Percentiles rank a stretch among this genome's conserved stretches.
Evolutionary conservation across 2,797 vertebrate genomes (phyloP).

Genomic region (Antennarius maculatus): DNA sequence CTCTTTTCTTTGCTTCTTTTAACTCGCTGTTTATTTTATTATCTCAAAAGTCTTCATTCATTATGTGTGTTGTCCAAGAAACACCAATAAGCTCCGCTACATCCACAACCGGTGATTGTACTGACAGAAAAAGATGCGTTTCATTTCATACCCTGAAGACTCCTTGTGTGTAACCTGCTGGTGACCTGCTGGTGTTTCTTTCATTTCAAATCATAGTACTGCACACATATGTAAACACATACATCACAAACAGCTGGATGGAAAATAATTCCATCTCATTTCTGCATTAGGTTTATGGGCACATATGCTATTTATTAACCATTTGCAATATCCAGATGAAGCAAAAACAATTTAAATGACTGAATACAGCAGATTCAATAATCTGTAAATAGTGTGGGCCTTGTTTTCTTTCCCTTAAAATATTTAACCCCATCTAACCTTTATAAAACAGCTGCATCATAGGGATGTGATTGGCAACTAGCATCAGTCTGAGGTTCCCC

Average conservation of each 20-base stretch:
- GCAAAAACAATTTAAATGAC: too few relatives aligned
- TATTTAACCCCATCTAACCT: too few relatives aligned
- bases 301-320: too few relatives aligned
- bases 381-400: too few relatives aligned
- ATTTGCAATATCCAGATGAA: too few relatives aligned
- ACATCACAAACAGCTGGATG: not conserved
- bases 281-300: too few relatives aligned
- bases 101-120: not conserved
- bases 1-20: constrained; percentile 11
- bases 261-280: too few relatives aligned
- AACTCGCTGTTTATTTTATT: constrained; percentile 5
- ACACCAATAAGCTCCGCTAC: not conserved
- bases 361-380: too few relatives aligned
- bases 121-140: not conserved
- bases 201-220: not conserved
- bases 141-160: not conserved
- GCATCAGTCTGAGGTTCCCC: constrained; percentile 3
- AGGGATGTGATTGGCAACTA: constrained; percentile 35
- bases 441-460: not conserved
- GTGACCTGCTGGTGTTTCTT: not conserved
- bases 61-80: not conserved
- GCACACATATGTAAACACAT: constrained; percentile 8
- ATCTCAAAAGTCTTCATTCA: not conserved
- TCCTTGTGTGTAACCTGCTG: constrained; percentile 4
- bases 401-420: not conserved